Evolutionary conservation across 1,140 invertebrate genomes (phyloP).

Genomic region (Lasioglossum albipes): DNA sequence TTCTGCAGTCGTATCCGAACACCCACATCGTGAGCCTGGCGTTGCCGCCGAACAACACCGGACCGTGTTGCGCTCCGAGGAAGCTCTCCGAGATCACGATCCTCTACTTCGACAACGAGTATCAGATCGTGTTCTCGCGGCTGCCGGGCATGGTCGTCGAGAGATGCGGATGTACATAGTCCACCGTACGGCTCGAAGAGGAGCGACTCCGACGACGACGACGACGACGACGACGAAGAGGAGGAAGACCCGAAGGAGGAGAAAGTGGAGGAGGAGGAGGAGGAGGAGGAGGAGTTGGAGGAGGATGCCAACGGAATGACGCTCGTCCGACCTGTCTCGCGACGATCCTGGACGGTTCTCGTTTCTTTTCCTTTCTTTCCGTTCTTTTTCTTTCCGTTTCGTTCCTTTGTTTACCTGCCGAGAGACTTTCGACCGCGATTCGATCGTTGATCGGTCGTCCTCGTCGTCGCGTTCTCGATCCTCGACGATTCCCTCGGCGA

Average conservation of each 20-base stretch:
- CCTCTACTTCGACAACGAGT: slow-evolving; percentile 94
- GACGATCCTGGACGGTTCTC: background rate
- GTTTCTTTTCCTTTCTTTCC: background rate
- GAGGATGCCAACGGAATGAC: slow-evolving; percentile 11
- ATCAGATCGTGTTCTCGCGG: slow-evolving; percentile 92
- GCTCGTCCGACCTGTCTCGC: background rate
- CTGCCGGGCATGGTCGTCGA: slow-evolving; percentile 96
- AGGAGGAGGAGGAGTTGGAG: background rate
- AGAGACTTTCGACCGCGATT: slow-evolving; percentile 18
- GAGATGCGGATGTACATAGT: slow-evolving; percentile 93
- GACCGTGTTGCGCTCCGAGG: slow-evolving; percentile 94
- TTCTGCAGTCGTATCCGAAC: slow-evolving; percentile 94
- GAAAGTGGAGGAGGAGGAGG: slow-evolving; percentile 1
- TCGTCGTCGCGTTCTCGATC: slow-evolving; percentile 35
- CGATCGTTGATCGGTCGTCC: slow-evolving; percentile 1
- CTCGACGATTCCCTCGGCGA: slow-evolving; percentile 52
- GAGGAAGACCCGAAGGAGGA: background rate
- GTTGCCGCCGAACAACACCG: slow-evolving; percentile 85
- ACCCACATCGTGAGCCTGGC: slow-evolving; percentile 93
- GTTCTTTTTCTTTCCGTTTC: background rate
- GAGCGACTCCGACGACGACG: slow-evolving; percentile 19
- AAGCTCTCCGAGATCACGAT: slow-evolving; percentile 94
- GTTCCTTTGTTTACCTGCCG: background rate
- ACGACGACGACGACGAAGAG: slow-evolving; percentile 10
- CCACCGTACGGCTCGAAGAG: slow-evolving; percentile 27